A percentile compares a stretch with the other conserved stretches of the same genome.
Conservation (phyloP, 2,797 vertebrate species). For the Choloepus didactylus region DNA sequence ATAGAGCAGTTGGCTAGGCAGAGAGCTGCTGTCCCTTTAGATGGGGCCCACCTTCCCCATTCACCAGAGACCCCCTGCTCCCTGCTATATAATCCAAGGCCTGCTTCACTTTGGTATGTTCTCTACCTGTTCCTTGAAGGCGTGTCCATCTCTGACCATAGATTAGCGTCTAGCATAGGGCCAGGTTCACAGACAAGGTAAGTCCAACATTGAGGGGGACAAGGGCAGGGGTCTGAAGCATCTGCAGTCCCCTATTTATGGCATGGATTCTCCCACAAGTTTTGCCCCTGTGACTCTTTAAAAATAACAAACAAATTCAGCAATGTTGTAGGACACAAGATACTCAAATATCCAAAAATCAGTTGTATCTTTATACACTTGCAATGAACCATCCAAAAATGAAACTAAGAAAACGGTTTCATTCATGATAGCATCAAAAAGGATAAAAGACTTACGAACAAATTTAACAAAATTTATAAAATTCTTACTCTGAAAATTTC, state of each 20-base stretch:
- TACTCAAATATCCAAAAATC: neutral
- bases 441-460: conserved; percentile 5
- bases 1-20: neutral
- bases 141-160: neutral
- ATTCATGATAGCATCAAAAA: neutral
- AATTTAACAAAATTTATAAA: neutral
- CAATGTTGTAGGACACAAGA: neutral
- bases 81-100: neutral
- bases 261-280: neutral
- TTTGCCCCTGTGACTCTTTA: neutral
- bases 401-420: conserved; percentile 35
- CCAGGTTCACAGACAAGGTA: neutral
- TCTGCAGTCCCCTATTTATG: neutral
- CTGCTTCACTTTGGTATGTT: neutral
- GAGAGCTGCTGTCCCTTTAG: neutral
- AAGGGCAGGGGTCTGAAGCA: neutral
- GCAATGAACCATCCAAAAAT: neutral
- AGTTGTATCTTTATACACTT: neutral
- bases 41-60: neutral
- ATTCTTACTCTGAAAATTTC: neutral
- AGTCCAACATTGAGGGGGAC: neutral
- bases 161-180: neutral
- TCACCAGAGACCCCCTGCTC: neutral
- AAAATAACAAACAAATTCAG: neutral
- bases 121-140: neutral